A percentile compares a stretch with the other conserved stretches of the same genome.
Evolutionary conservation across 2,113 vertebrate genomes (phyloP).

Genomic region (Gracilinanus agilis): DNA sequence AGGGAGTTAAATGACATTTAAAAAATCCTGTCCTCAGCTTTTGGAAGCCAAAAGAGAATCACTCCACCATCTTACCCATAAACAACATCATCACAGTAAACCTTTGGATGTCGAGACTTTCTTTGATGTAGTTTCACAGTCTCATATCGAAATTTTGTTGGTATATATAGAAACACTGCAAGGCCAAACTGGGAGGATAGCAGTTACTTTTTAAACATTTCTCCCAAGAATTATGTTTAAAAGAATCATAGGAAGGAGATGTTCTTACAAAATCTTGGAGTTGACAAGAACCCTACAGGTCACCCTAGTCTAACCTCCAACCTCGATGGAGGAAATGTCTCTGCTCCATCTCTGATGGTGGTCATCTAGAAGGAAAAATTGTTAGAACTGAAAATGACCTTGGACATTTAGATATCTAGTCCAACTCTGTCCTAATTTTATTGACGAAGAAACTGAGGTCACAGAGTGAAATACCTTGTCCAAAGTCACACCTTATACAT

Average conservation of each 20-base stretch:
- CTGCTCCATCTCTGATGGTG: background rate
- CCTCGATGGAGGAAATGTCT: background rate
- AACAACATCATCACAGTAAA: background rate
- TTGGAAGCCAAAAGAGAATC: background rate
- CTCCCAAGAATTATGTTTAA: background rate
- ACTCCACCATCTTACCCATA: constrained; percentile 9
- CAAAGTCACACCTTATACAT: background rate
- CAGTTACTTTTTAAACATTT: background rate
- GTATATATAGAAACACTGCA: constrained; percentile 15
- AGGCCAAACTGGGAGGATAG: constrained; percentile 22
- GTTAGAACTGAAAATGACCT: background rate
- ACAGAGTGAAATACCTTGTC: background rate
- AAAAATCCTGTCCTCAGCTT: background rate
- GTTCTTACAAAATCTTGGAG: background rate
- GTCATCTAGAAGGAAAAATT: background rate
- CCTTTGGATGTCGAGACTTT: constrained; percentile 13
- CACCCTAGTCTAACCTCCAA: background rate
- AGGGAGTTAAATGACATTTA: fast-evolving
- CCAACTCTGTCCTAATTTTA: background rate
- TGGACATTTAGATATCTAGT: background rate
- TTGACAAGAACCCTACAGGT: background rate
- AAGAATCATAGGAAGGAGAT: background rate
- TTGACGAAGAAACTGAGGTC: background rate
- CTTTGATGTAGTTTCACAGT: constrained; percentile 46
- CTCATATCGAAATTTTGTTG: constrained; percentile 22